Evolutionary conservation across 1,140 invertebrate species (phyloP), one percentile per base, ranked within the genome.

Genomic region (Harpegnathos saltator): DNA sequence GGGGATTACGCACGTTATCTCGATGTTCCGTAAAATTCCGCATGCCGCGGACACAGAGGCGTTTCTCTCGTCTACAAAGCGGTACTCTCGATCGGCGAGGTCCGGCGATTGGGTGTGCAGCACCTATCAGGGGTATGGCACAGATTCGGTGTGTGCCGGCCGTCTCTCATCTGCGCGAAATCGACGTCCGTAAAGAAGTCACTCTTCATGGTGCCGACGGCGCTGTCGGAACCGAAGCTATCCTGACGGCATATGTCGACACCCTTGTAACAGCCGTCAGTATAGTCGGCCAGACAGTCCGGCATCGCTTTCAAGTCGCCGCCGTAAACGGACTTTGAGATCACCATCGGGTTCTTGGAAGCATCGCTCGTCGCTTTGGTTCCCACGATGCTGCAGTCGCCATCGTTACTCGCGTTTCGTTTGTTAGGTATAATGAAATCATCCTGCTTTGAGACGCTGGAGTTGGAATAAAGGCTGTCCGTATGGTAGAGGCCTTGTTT

Each of bases 171-270:
- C 38, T 92, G 93, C 29, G 86, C 89, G 9, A 94, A 92, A 88
- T 94, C 93, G 12, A 94, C 85, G 9, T 94, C 93, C 1, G 92
- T 91, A 61, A 94, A 94, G 69, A 94, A 94, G 74, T 94, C 93
- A 61, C 94, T 94, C 56, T 91, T 93, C 94, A 94, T 94, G 1
- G 93, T 94, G 7, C 94, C 94, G 2, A 94, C 92, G 4, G 94
- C 94, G 44, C 93, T 94, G 26, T 94, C 94, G 0, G 91, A 91
- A 44, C 93, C 92, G 26, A 94, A 94, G 62, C 93, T 94, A 61
- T 94, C 92, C 44, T 94, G 92, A 7, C 93, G 90, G 29, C 90
- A 91, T 9, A 94, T 63, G 73, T 92, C 90, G 22, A 85, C 56
- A 3, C 66, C 83, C 61, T 94, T 92, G 33, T 90, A 93, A 72